Evolutionary conservation across 2,797 vertebrate genomes (phyloP), one percentile per base, ranked within the genome.

Genomic region (Ispidina lecontei): DNA sequence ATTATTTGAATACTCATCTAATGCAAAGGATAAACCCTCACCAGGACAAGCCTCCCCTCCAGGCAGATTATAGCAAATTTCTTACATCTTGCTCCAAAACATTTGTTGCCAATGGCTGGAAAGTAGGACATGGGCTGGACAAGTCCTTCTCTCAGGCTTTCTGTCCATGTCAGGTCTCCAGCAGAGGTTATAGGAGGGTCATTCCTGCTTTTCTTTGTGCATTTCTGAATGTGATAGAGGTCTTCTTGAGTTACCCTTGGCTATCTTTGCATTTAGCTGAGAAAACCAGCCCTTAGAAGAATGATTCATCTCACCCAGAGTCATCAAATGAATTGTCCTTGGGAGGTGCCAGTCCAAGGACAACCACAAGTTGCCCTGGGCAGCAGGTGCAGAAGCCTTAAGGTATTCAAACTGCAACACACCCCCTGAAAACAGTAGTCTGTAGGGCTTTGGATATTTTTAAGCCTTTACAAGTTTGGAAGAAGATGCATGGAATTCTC

Each of bases 381-480:
- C 54, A 70, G 47, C 33, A 44, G 1, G 0, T 1, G 16, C 2
- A 7, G 25, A 55, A 2, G 3, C 11, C 4, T 59, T 2, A 1
- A 22, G 14, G 35, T 17, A 21, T 51, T 31, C 68, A 1, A 60
- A 33, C 49, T 19, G 33, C 2, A 0, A 8, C 17, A 3, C 9
- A 7, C 1, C 3, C 39, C 31, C 55, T 1, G 12, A 44, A 18
- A 6, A 4, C 55, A 46, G 4, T 0, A 4, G 12, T 25, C 17
- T 17, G 22, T 3, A 31, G 22, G 25, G 25, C 15, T 89, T 25
- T 21, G 31, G 25, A 43, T 52, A 5, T 15, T 58, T 69, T 55
- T 41, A 71, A 70, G 6, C 21, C 26, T 60, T 71, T n/a, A 10
- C 12, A 41, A n/a, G 7, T 13, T 37, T 33, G 37, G 29, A 4